These are phyloP conservation scores for Formicarius rufipectus DNA, from an alignment of 2,113 vertebrate species.

Conservation along the genomic window DNA sequence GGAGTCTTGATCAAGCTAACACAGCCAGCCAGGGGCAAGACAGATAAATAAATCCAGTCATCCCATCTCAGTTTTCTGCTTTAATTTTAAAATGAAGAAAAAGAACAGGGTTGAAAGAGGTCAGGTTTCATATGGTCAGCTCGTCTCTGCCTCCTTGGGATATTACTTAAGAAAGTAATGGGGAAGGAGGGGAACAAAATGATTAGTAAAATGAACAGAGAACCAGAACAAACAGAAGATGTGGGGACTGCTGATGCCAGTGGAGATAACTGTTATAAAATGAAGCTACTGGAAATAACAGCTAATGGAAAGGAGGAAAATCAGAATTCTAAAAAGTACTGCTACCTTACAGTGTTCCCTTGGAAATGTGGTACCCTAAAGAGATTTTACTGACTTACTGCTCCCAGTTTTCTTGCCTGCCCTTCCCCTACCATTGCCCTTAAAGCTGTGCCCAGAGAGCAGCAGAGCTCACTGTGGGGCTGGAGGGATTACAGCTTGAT, in stretches of 20 bases:
- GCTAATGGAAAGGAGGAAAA: neutral
- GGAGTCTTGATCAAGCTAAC: neutral
- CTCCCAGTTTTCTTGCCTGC: neutral
- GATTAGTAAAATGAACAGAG: neutral
- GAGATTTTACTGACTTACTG: neutral
- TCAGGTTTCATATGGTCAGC: neutral
- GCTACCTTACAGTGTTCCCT: neutral
- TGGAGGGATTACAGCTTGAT: neutral
- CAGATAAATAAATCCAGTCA: neutral
- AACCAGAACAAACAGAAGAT: neutral
- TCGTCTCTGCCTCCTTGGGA: neutral
- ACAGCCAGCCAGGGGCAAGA: neutral
- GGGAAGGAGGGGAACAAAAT: neutral
- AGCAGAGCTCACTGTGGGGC: neutral
- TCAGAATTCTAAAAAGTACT: neutral
- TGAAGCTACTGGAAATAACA: neutral
- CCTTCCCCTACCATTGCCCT: neutral
- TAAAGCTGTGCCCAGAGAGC: neutral
- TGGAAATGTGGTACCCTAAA: neutral
- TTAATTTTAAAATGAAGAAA: neutral
- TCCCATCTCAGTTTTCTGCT: neutral
- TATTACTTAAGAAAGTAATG: neutral
- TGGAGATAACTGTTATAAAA: neutral
- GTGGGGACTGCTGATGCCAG: neutral
- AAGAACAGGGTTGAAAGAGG: neutral